Conservation (phyloP, 2,113 vertebrate species). For the Drymodes brunneopygia region DNA sequence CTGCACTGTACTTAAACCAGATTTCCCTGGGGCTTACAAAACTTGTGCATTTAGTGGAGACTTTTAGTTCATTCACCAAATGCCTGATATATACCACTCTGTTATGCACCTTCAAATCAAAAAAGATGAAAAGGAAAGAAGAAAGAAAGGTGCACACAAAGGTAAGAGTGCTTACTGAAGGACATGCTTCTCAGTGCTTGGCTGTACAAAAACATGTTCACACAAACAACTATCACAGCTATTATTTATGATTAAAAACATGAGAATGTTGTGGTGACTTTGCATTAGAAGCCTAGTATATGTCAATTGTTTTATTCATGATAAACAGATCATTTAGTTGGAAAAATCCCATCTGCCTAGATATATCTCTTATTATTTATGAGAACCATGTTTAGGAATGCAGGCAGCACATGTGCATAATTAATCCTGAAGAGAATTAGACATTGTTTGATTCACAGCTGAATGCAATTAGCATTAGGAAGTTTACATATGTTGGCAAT, state of each 20-base stretch:
- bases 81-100: conserved; percentile 2
- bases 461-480: conserved; percentile 96
- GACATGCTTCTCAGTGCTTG: conserved; percentile 42
- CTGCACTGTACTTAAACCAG: conserved; percentile 5
- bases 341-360: conserved; percentile 86
- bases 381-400: conserved; percentile 90
- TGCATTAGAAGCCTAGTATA: conserved; percentile 65
- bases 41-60: conserved; percentile 6
- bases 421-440: conserved; percentile 98
- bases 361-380: conserved; percentile 96
- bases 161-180: conserved; percentile 39
- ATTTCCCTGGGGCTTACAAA: background rate
- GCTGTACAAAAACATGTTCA: conserved; percentile 54
- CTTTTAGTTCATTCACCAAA: conserved; percentile 32
- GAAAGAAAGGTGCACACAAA: conserved; percentile 10
- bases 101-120: conserved; percentile 22
- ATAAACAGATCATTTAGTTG: conserved; percentile 79
- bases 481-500: conserved; percentile 89
- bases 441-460: conserved; percentile 98
- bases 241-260: conserved; percentile 77
- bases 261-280: conserved; percentile 68
- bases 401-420: conserved; percentile 91
- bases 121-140: background rate
- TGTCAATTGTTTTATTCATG: conserved; percentile 79
- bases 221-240: conserved; percentile 62